A percentile compares a stretch with the other conserved stretches of the same genome.
phyloP scores from a whole-genome alignment of 2,888 invertebrate genomes.

The Agrochola litura region DNA sequence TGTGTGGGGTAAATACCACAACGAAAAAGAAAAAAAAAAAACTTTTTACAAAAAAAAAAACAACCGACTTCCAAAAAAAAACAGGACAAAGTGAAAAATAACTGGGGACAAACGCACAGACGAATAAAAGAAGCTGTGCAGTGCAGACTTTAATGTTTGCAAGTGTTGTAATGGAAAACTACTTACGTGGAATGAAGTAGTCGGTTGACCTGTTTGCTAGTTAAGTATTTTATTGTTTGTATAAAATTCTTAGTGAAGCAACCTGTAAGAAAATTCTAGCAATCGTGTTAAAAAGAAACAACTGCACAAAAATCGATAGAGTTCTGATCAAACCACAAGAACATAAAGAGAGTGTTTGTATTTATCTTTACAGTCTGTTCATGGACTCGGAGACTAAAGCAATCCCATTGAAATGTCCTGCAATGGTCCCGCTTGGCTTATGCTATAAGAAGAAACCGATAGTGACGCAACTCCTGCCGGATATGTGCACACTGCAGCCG shows the following conservation, averaged over 20 bases:
- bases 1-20: no score
- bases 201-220: neutral
- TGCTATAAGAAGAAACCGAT: slow-evolving; percentile 41
- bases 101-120: no score
- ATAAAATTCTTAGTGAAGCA: neutral
- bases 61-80: no score
- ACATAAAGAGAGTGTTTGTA: slow-evolving; percentile 36
- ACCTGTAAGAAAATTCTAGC: neutral
- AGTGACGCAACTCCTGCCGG: slow-evolving; percentile 36
- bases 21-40: no score
- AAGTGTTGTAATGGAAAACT: neutral
- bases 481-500: slow-evolving; percentile 25
- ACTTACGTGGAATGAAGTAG: neutral
- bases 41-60: no score
- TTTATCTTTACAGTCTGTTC: slow-evolving; percentile 50
- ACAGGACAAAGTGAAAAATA: no score
- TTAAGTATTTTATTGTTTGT: neutral
- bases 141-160: neutral
- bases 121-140: neutral
- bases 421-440: slow-evolving; percentile 48
- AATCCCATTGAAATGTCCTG: slow-evolving; percentile 53
- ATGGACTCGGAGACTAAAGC: slow-evolving; percentile 32
- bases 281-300: neutral
- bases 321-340: slow-evolving; percentile 16
- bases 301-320: neutral